These are phyloP conservation scores for Trichogramma pretiosum DNA, from an alignment of 1,140 invertebrate species.

Conservation along the genomic window DNA sequence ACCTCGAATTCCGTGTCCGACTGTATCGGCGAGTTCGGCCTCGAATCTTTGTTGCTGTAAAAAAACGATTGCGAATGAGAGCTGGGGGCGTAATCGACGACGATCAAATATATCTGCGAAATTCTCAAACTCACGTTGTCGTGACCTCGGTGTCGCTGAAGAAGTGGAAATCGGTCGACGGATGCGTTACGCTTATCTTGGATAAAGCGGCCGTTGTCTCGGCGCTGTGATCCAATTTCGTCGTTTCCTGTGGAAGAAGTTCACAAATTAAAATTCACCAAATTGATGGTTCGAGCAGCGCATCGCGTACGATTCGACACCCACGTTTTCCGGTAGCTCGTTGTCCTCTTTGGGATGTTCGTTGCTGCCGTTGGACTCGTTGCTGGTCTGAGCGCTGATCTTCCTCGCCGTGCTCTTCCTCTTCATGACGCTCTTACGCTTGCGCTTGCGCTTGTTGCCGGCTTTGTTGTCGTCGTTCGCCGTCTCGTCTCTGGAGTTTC, in stretches of 20 bases:
- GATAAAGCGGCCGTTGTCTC: background rate
- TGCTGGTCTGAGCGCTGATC: constrained; percentile 50
- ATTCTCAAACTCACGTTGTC: constrained; percentile 58
- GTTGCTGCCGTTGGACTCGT: no score
- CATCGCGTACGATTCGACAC: no score
- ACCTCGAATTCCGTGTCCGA: constrained; percentile 92
- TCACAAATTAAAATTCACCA: no score
- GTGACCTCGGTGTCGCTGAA: constrained; percentile 86
- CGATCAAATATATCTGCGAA: no score
- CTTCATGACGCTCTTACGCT: constrained; percentile 69
- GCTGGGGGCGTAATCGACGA: no score
- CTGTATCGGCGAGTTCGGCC: constrained; percentile 74
- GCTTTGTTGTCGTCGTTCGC: constrained; percentile 28
- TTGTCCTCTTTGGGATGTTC: constrained; percentile 39
- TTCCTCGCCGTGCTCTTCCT: constrained; percentile 67
- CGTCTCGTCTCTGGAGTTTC: constrained; percentile 36
- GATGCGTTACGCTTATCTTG: constrained; percentile 21
- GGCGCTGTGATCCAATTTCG: no score
- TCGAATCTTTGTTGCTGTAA: constrained; percentile 54
- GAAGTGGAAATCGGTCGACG: constrained; percentile 68
- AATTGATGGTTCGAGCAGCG: no score
- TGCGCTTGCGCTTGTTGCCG: constrained; percentile 59
- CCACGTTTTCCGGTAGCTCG: no score
- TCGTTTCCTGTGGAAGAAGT: no score
- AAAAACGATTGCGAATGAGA: constrained; percentile 10